Evolutionary conservation across 1,140 invertebrate species (phyloP).

Genomic region (Drosophila sechellia): DNA sequence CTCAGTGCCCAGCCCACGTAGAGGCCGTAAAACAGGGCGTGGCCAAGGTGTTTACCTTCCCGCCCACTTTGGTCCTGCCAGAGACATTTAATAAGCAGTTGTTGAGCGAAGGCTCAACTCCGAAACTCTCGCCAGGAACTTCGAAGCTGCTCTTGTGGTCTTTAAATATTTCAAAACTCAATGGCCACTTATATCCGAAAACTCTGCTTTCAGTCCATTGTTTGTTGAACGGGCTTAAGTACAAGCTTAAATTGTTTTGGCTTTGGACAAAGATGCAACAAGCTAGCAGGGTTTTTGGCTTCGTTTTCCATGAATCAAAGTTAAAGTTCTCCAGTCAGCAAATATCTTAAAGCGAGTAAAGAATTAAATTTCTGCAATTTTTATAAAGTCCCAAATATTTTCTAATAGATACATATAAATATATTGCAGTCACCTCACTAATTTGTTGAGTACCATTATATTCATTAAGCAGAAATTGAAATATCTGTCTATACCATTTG

Average conservation of each 20-base stretch:
- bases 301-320: not conserved
- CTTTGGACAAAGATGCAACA: constrained; percentile 8
- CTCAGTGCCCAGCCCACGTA: constrained; percentile 51
- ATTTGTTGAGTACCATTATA: too few species aligned
- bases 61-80: constrained; percentile 12
- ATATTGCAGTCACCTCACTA: too few species aligned
- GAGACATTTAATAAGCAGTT: constrained; percentile 58
- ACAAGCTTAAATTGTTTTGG: constrained; percentile 21
- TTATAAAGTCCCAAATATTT: too few species aligned
- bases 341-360: not conserved
- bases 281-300: constrained; percentile 4
- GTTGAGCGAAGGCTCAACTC: constrained; percentile 25
- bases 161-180: constrained; percentile 44
- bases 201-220: constrained; percentile 5
- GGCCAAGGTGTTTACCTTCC: constrained; percentile 38
- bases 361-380: too few species aligned
- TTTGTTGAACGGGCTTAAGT: constrained; percentile 22
- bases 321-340: too few species aligned
- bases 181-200: constrained; percentile 25
- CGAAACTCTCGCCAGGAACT: constrained; percentile 16
- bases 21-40: constrained; percentile 35
- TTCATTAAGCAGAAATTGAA: too few species aligned
- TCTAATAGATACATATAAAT: not conserved
- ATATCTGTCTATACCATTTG: too few species aligned
- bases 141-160: constrained; percentile 37